phyloP scores from a whole-genome alignment of 2,113 vertebrate species.

The Nipponia nippon region DNA sequence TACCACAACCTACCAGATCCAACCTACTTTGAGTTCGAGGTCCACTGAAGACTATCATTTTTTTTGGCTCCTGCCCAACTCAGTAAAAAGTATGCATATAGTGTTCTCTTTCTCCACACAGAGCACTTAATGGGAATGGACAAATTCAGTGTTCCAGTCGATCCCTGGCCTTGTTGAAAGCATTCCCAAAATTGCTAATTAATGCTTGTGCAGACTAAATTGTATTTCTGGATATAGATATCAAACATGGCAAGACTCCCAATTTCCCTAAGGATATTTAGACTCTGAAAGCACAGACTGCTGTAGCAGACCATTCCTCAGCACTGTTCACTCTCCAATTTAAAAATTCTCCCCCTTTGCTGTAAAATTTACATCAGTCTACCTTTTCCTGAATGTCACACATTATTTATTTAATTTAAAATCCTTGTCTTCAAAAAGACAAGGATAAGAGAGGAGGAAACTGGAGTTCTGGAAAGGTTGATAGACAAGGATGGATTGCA shows the following conservation, averaged over 20 bases:
- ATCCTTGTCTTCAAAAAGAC: neutral
- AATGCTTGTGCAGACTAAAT: constrained; percentile 5
- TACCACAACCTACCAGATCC: neutral
- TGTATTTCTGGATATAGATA: constrained; percentile 8
- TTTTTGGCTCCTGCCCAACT: neutral
- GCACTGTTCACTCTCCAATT: neutral
- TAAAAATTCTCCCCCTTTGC: neutral
- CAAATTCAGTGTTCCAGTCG: neutral
- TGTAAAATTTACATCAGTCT: neutral
- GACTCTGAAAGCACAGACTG: neutral
- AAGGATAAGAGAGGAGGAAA: neutral
- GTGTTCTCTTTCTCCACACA: neutral
- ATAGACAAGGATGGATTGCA: neutral
- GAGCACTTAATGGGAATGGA: neutral
- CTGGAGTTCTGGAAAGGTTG: neutral
- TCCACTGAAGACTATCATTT: neutral
- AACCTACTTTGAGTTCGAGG: neutral
- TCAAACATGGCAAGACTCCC: neutral
- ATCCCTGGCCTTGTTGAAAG: neutral
- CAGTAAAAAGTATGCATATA: neutral
- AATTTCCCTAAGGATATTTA: neutral
- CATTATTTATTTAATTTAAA: constrained; percentile 36
- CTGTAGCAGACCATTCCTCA: neutral
- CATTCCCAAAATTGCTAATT: neutral
- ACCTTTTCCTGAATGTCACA: constrained; percentile 19